Base-by-base conservation (phyloP, 2,113 vertebrate genomes). In the Gnathonemus longibarbis region DNA sequence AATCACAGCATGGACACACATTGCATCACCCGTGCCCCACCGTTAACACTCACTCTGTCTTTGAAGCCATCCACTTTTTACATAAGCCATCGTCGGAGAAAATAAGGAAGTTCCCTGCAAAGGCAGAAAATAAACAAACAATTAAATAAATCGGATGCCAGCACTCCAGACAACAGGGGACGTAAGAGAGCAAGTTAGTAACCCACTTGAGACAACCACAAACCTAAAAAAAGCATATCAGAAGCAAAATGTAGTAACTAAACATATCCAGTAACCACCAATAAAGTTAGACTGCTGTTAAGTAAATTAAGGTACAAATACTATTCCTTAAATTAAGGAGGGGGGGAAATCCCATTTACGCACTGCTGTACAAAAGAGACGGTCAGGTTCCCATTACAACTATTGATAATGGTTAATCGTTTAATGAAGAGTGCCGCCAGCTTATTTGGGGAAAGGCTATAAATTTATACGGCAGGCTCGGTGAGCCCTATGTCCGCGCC, bases 21-120 rank as follows among this genome's bases (percentile, higher is more conserved):
- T 31, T 88, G 56, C 42, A 45, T 5, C 56, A 19, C 53, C 39
- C 39, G 17, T 58, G 35, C 31, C 15, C 4, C 56, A 4, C 10
- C 19, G 31, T 21, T 46, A 13, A 8, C 49, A 94, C 96, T 96
- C 24, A 96, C 96, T 96, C 92, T 96, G 96, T 92, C 96, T 92
- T 90, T 96, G 95, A 86, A 96, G 95, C 95, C 96, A 96, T 3
- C 95, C 96, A 89, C 95, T 96, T 94, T 96, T 96, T 70, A 96
- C 95, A 92, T 95, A 94, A 8, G 96, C 95, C 96, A 96, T 96
- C 27, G 89, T 91, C 3, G 35, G 46, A 9, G 74, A 58, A 46
- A 84, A 11, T 31, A 70, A 80, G 17, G 17, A 2, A 84, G 9
- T 39, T 58, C 74, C 48, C 89, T 90, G 58, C 31, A 88, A 80